These are phyloP conservation scores for Heliconius erato DNA, from an alignment of 2,888 invertebrate species.

Conservation along the genomic window DNA sequence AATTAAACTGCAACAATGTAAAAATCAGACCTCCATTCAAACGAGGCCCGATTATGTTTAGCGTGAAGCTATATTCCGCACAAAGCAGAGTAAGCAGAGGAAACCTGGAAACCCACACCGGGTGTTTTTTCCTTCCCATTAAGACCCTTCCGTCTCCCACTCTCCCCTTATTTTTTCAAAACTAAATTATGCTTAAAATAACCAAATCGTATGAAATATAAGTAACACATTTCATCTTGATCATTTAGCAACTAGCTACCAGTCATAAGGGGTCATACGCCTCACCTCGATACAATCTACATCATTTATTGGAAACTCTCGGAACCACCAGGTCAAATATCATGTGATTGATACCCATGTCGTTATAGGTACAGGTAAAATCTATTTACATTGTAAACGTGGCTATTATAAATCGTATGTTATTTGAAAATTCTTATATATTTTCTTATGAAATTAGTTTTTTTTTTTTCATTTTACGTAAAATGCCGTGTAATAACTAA, in stretches of 20 bases:
- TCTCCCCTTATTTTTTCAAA: no score
- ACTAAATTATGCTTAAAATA: not conserved
- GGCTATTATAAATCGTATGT: slow-evolving; percentile 13
- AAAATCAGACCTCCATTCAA: no score
- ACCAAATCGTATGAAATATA: not conserved
- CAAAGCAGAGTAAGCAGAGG: no score
- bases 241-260: slow-evolving; percentile 16
- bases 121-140: no score
- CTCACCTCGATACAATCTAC: slow-evolving; percentile 44
- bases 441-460: not conserved
- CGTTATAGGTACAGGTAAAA: slow-evolving; percentile 19
- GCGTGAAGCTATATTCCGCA: no score
- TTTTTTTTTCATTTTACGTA: no score
- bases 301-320: slow-evolving; percentile 46
- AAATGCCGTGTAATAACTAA: no score
- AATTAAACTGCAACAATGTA: no score
- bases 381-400: slow-evolving; percentile 21
- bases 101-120: no score
- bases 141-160: no score
- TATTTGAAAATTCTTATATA: slow-evolving; percentile 7
- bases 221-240: slow-evolving; percentile 7
- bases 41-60: no score
- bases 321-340: slow-evolving; percentile 28
- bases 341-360: slow-evolving; percentile 33
- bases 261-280: slow-evolving; percentile 34